A percentile compares a stretch with the other conserved stretches of the same genome.
Conservation (phyloP, 2,797 vertebrate genomes). For the Threskiornis aethiopicus region DNA sequence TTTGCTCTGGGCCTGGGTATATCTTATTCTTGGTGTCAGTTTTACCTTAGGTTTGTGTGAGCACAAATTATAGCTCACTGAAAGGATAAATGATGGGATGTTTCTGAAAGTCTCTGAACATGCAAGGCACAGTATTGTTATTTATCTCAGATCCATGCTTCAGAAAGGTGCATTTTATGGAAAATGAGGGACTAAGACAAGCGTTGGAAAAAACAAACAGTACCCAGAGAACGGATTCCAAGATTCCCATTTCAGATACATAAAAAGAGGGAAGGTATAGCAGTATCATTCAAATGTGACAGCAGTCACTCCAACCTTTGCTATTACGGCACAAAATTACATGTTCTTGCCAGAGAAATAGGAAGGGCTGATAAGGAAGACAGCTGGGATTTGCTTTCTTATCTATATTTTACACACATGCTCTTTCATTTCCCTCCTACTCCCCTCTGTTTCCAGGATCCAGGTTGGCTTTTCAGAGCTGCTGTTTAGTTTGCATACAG, state of each 20-base stretch:
- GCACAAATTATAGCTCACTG: background rate
- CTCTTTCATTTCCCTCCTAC: slow-evolving; percentile 60
- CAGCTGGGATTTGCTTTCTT: slow-evolving; percentile 87
- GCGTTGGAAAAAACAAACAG: background rate
- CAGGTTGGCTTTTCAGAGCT: background rate
- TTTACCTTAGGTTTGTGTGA: background rate
- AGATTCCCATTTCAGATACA: slow-evolving; percentile 67
- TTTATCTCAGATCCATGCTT: background rate
- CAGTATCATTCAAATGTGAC: slow-evolving; percentile 65
- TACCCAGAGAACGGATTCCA: slow-evolving; percentile 6
- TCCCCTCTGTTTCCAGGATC: slow-evolving; percentile 1
- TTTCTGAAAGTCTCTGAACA: background rate
- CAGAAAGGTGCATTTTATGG: slow-evolving; percentile 1
- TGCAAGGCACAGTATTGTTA: background rate
- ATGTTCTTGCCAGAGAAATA: slow-evolving; percentile 66
- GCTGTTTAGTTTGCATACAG: background rate
- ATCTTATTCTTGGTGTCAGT: background rate
- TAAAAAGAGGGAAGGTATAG: slow-evolving; percentile 9
- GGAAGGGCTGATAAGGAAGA: slow-evolving; percentile 66
- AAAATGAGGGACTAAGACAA: slow-evolving; percentile 26
- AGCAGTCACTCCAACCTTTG: slow-evolving; percentile 70
- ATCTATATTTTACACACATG: slow-evolving; percentile 86
- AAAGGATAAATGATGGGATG: background rate
- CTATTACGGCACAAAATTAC: slow-evolving; percentile 69
- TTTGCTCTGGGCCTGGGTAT: background rate